Base-by-base conservation (phyloP, 2,797 vertebrate species). In the Neomorphus geoffroyi region DNA sequence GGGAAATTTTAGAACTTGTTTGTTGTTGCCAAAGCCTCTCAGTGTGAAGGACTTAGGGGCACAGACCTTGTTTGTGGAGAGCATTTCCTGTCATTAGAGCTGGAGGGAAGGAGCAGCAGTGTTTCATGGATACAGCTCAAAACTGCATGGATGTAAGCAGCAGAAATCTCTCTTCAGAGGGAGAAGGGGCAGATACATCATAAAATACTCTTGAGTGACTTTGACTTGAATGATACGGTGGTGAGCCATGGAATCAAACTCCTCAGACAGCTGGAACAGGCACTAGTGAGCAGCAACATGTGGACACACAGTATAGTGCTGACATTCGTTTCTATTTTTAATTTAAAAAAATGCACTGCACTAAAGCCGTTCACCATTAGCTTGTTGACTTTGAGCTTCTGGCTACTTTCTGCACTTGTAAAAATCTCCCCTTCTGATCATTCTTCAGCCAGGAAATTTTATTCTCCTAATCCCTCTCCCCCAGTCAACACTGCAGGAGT, bases 351-450 rank as follows among this genome's bases (percentile, higher is more conserved):
- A 6, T 2, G 57, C 65, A 37, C 10, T 32, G 18, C 21, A 14
- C 32, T 43, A 15, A 80, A 70, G 67, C 35, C 4, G 0, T 75
- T 77, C 86, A 39, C 67, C 30, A n/a, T 71, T 79, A 77, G 22
- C 53, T 81, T 84, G 64, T 62, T 89, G 81, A 71, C n/a, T 91
- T 51, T 66, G 61, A 90, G 91, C 51, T 94, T 64, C 86, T 90
- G 84, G 37, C 88, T 94, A 26, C 53, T 33, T 48, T 80, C 54
- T 41, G 45, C 78, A n/a, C 39, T 83, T 80, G 37, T 32, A 73
- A 75, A 92, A 90, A 67, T 56, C 51, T 54, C 39, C 28, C 37
- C 33, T 88, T 89, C 54, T 90, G 77, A 93, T 95, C 30, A 19
- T 81, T 60, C 83, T 92, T 85, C 50, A 88, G 60, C 48, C 28